A percentile compares a stretch with the other conserved stretches of the same genome.
These are phyloP conservation scores for Chelonus insularis DNA, from an alignment of 1,140 invertebrate species.

Conservation along the genomic window DNA sequence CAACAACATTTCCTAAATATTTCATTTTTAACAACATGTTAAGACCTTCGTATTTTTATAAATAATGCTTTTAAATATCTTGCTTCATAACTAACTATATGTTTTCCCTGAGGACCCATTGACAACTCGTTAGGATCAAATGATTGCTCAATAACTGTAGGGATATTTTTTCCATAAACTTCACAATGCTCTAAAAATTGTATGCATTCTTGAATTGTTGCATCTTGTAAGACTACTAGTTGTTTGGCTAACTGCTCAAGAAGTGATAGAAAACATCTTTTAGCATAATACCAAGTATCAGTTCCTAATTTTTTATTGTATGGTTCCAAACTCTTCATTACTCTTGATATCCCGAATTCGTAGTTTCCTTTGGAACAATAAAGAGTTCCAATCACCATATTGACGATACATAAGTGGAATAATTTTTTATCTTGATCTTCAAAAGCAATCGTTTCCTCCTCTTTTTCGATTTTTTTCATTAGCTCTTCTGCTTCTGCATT, in stretches of 20 bases:
- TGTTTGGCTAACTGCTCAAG: slow-evolving; percentile 92
- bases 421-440: slow-evolving; percentile 94
- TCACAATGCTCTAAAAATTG: slow-evolving; percentile 92
- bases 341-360: slow-evolving; percentile 97
- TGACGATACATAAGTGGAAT: slow-evolving; percentile 98
- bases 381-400: slow-evolving; percentile 95
- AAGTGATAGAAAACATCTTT: slow-evolving; percentile 90
- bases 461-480: slow-evolving; percentile 98
- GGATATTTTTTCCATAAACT: slow-evolving; percentile 85
- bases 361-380: slow-evolving; percentile 99
- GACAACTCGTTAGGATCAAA: slow-evolving; percentile 73
- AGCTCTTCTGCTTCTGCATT: slow-evolving; percentile 99
- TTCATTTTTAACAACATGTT: no score
- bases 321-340: slow-evolving; percentile 95
- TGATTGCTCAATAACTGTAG: slow-evolving; percentile 80
- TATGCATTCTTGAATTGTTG: slow-evolving; percentile 87
- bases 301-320: slow-evolving; percentile 94
- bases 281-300: slow-evolving; percentile 97
- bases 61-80: slow-evolving; percentile 83
- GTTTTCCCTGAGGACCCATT: slow-evolving; percentile 76
- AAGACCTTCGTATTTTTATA: slow-evolving; percentile 67
- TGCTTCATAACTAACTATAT: slow-evolving; percentile 92
- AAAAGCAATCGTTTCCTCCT: slow-evolving; percentile 91
- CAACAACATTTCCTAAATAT: no score
- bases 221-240: slow-evolving; percentile 85